Evolutionary conservation across 2,888 invertebrate genomes (phyloP).

Genomic region (Lordiphosa andalusiaca): DNA sequence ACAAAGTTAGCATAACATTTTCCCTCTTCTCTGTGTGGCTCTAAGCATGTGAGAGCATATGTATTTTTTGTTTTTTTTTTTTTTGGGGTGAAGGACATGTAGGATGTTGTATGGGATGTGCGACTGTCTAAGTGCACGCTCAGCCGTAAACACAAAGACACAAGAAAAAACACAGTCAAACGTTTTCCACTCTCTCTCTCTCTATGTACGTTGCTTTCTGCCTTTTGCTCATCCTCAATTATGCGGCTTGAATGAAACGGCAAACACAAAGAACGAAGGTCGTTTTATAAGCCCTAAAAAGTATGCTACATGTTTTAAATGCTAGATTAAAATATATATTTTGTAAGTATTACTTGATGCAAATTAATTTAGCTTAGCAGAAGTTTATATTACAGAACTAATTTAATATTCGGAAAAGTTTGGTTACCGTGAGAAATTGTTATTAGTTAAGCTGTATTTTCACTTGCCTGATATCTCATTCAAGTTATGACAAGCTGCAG

Average conservation of each 20-base stretch:
- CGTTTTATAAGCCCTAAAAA: slow-evolving; percentile 50
- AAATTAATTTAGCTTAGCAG: too few relatives aligned
- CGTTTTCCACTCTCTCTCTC: slow-evolving; percentile 51
- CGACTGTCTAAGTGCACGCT: slow-evolving; percentile 50
- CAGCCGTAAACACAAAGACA: slow-evolving; percentile 42
- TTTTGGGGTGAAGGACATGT: slow-evolving; percentile 10
- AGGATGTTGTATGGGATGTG: slow-evolving; percentile 45
- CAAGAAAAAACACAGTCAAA: slow-evolving; percentile 41
- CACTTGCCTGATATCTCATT: too few relatives aligned
- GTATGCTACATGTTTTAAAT: slow-evolving; percentile 49
- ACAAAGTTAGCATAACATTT: slow-evolving; percentile 13
- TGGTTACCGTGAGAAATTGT: too few relatives aligned
- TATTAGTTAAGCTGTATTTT: too few relatives aligned
- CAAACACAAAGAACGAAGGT: slow-evolving; percentile 50
- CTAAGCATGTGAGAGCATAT: slow-evolving; percentile 43
- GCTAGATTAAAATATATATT: slow-evolving; percentile 7
- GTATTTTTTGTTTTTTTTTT: slow-evolving; percentile 27
- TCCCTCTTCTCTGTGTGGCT: too few relatives aligned
- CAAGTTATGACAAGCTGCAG: too few relatives aligned
- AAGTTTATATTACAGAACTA: too few relatives aligned
- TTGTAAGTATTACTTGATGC: neutral
- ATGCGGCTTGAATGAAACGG: slow-evolving; percentile 58
- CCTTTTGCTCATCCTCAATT: slow-evolving; percentile 52
- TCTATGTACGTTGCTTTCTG: slow-evolving; percentile 22
- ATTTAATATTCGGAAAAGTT: too few relatives aligned